phyloP scores from a whole-genome alignment of 2,113 vertebrate genomes.

The Acrocephalus arundinaceus region DNA sequence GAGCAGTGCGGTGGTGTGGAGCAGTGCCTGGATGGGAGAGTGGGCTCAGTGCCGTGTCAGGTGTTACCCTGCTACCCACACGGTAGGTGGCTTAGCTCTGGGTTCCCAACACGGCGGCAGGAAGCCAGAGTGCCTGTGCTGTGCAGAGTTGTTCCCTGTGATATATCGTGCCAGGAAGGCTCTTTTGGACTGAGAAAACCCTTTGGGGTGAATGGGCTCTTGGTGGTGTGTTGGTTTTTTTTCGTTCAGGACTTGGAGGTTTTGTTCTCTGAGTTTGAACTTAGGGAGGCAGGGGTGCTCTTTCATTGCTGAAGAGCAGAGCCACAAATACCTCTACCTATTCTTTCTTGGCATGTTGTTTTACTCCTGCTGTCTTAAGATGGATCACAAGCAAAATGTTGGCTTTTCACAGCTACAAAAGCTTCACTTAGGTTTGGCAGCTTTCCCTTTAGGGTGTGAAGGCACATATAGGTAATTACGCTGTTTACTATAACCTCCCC shows the following conservation, averaged over 20 bases:
- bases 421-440: neutral
- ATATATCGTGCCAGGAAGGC: rapidly evolving
- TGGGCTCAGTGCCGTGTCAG: neutral
- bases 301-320: neutral
- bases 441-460: neutral
- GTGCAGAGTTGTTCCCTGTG: neutral
- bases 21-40: rapidly evolving
- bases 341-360: neutral
- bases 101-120: rapidly evolving
- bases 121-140: neutral
- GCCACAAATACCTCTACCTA: neutral
- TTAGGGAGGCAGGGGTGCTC: neutral
- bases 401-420: neutral
- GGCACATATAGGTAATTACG: neutral
- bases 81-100: rapidly evolving
- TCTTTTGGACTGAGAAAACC: neutral
- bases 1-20: neutral
- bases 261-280: neutral
- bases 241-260: neutral
- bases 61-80: neutral
- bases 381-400: neutral
- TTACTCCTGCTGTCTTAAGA: neutral
- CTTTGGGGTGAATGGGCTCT: neutral
- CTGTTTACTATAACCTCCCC: neutral
- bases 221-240: neutral